Percentiles rank a stretch among this genome's conserved stretches.
Evolutionary conservation across 2,113 vertebrate species (phyloP).

Genomic region (Grammomys dolichurus): DNA sequence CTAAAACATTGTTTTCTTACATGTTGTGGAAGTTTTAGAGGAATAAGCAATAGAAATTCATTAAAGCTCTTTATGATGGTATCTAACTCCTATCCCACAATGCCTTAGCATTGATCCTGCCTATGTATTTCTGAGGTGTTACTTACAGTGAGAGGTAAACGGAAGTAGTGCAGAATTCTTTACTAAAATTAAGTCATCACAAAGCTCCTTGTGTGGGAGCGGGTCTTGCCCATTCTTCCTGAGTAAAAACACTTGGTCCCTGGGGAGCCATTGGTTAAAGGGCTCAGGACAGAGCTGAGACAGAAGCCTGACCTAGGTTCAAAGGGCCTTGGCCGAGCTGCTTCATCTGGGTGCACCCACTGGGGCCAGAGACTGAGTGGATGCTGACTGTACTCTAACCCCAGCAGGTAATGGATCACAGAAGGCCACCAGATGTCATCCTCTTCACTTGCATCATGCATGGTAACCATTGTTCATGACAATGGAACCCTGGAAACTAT

Average conservation of each 20-base stretch:
- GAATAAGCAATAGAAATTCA: not conserved
- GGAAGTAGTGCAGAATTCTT: conserved; percentile 37
- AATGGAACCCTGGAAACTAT: conserved; percentile 31
- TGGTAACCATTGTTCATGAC: conserved; percentile 9
- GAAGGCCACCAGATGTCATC: not conserved
- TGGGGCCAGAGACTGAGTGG: not conserved
- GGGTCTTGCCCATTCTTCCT: not conserved
- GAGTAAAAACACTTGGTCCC: not conserved
- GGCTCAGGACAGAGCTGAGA: not conserved
- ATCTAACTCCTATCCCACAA: not conserved
- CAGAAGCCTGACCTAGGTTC: not conserved
- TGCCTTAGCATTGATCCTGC: not conserved
- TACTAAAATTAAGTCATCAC: conserved; percentile 48
- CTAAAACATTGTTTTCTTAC: conserved; percentile 37
- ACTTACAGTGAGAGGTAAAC: conserved; percentile 1
- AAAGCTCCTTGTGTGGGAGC: not conserved
- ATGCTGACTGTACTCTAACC: not conserved
- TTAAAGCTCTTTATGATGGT: not conserved
- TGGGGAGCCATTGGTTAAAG: not conserved
- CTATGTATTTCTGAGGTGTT: not conserved
- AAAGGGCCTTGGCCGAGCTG: not conserved
- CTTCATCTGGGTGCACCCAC: not conserved
- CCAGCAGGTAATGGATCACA: not conserved
- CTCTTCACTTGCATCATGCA: not conserved
- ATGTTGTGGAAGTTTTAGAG: conserved; percentile 32